phyloP scores from a whole-genome alignment of 2,113 vertebrate species.

The Rhodinocichla rosea region DNA sequence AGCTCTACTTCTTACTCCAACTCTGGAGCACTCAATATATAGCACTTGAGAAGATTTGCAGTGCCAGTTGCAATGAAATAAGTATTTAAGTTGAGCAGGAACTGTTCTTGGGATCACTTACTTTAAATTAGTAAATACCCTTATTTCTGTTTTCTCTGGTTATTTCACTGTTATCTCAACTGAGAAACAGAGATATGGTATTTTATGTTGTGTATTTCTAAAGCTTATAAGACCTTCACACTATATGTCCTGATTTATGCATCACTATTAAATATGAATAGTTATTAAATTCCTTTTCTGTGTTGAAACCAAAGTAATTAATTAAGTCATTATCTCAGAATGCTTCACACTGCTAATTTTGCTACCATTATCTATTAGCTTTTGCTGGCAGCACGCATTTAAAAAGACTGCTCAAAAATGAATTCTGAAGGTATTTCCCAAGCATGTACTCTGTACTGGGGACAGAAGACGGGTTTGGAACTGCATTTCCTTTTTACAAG shows the following conservation, averaged over 20 bases:
- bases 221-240: background rate
- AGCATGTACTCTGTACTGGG: background rate
- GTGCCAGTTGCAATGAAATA: background rate
- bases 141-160: background rate
- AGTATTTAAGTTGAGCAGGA: background rate
- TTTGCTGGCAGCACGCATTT: background rate
- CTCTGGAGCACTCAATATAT: background rate
- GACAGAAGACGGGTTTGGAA: background rate
- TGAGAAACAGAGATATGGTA: background rate
- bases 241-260: background rate
- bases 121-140: background rate
- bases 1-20: background rate
- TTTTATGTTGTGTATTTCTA: background rate
- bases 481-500: background rate
- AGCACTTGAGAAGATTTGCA: background rate
- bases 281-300: background rate
- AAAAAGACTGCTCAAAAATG: background rate
- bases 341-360: background rate
- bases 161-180: background rate
- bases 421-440: background rate
- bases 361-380: background rate
- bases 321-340: background rate
- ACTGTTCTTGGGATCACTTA: background rate
- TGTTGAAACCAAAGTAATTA: background rate
- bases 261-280: background rate